A percentile compares a stretch with the other conserved stretches of the same genome.
Evolutionary conservation across 2,797 vertebrate species (phyloP).

Genomic region (Phoeniculus purpureus): DNA sequence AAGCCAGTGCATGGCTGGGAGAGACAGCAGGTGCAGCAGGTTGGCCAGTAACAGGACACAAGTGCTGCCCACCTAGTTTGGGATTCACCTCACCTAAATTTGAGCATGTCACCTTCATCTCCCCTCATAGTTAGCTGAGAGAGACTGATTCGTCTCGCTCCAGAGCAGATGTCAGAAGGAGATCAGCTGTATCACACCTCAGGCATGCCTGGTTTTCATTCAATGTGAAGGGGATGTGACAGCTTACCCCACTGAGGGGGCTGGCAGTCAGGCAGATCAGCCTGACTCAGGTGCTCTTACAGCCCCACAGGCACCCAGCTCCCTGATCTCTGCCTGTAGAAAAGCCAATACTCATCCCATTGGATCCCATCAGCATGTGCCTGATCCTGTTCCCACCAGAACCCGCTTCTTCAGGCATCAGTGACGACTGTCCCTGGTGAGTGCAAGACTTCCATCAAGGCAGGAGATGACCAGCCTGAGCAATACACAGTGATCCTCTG

Average conservation of each 20-base stretch:
- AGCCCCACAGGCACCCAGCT: not conserved
- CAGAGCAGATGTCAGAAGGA: conserved; percentile 43
- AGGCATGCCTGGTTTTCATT: not conserved
- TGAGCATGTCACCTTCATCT: not conserved
- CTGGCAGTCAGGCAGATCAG: not conserved
- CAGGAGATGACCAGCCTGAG: not conserved
- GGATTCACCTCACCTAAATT: not conserved
- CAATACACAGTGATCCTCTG: not conserved
- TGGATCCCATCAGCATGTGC: fast-evolving
- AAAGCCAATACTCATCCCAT: not conserved
- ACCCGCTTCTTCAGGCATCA: not conserved
- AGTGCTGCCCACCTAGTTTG: not conserved
- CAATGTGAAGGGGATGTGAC: not conserved
- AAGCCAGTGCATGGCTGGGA: fast-evolving
- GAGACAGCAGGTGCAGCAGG: not conserved
- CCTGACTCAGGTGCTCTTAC: not conserved
- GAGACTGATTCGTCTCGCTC: not conserved
- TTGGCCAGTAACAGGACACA: not conserved
- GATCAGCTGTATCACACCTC: not conserved
- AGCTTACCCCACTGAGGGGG: not conserved
- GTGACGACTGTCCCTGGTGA: not conserved
- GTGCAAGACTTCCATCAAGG: not conserved
- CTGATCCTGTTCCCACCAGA: not conserved
- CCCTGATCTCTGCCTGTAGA: not conserved
- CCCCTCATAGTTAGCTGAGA: fast-evolving